These are phyloP conservation scores for Cybosia mesomella DNA, from an alignment of 2,888 invertebrate species.

Conservation along the genomic window DNA sequence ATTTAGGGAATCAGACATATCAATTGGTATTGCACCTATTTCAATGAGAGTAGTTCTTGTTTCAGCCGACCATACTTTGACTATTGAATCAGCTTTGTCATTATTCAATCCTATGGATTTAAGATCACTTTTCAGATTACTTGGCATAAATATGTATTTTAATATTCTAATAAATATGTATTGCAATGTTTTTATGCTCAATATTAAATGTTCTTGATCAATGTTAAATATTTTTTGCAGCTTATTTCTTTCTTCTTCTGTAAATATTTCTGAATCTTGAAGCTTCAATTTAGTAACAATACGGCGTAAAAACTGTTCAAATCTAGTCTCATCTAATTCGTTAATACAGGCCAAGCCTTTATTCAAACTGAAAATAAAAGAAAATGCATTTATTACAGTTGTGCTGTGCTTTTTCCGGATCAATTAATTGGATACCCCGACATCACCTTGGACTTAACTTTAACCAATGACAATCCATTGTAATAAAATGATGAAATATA, in stretches of 20 bases:
- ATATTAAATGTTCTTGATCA: slow-evolving; percentile 64
- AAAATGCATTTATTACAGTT: slow-evolving; percentile 22
- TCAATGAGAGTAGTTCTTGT: slow-evolving; percentile 72
- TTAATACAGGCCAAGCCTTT: slow-evolving; percentile 74
- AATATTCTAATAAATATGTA: slow-evolving; percentile 74
- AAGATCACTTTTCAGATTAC: slow-evolving; percentile 73
- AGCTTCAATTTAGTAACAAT: slow-evolving; percentile 72
- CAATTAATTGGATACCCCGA: background rate
- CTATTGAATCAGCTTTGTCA: slow-evolving; percentile 72
- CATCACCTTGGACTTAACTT: slow-evolving; percentile 69
- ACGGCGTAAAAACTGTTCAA: slow-evolving; percentile 76
- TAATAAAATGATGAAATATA: background rate
- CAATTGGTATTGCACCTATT: slow-evolving; percentile 57
- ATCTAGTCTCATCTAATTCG: slow-evolving; percentile 71
- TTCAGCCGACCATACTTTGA: slow-evolving; percentile 79
- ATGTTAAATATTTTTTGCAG: slow-evolving; percentile 75
- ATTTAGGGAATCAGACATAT: slow-evolving; percentile 58
- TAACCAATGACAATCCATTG: slow-evolving; percentile 71
- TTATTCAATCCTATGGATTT: slow-evolving; percentile 65
- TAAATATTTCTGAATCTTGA: slow-evolving; percentile 75
- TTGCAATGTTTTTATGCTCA: slow-evolving; percentile 73
- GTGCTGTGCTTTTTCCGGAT: background rate
- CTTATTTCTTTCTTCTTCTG: slow-evolving; percentile 72
- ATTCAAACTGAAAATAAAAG: slow-evolving; percentile 62
- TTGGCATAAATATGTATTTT: slow-evolving; percentile 80